Base-by-base conservation (phyloP, 2,888 invertebrate species). In the Pyrgus malvae region DNA sequence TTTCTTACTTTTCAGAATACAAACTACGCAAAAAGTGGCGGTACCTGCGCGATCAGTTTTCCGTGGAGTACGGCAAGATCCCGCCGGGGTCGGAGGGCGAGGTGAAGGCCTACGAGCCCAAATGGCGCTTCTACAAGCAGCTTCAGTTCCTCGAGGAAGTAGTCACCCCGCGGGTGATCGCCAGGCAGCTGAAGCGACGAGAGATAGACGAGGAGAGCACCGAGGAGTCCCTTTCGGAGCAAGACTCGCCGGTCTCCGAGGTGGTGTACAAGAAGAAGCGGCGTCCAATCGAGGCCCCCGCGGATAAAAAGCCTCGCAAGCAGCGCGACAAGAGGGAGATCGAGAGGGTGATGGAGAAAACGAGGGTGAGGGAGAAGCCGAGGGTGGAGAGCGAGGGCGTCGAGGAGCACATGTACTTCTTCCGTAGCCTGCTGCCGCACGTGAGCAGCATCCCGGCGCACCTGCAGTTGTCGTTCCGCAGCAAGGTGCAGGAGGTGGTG, bases 11-110 rank as follows among this genome's bases (percentile, higher is more conserved):
- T 16, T 25, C n/a, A 55, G 55, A 55, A 49, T 16, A 49, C 12
- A 55, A 55, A 38, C 8, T 55, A 9, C 35, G 55, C n/a, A 55
- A 38, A 11, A 48, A 49, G 49, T 55, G 55, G 55, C 42, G 35
- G 27, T 55, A 55, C 7, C 44, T 55, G 0, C 40, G 55, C 4
- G 55, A 55, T 23, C 55, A 55, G 23, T 56, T 56, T 12, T 19
- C 49, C 5, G 55, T 56, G 31, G 55, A 56, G 35, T 44, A 38
- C 19, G 55, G 55, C 8, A 56, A 49, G 49, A 44, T 56, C 0
- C 48, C 48, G 6, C 37, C 37, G 2, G 38, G 46, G 8, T 38
- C 19, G 29, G 45, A 53, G 29, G 23, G 14, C 14, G 46, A 54
- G 9, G 7, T 33, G n/a, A 16, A 19, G 19, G 4, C n/a, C 0